A percentile compares a stretch with the other conserved stretches of the same genome.
Conservation (phyloP, 2,888 invertebrate species). For the Heliconius charithonia region DNA sequence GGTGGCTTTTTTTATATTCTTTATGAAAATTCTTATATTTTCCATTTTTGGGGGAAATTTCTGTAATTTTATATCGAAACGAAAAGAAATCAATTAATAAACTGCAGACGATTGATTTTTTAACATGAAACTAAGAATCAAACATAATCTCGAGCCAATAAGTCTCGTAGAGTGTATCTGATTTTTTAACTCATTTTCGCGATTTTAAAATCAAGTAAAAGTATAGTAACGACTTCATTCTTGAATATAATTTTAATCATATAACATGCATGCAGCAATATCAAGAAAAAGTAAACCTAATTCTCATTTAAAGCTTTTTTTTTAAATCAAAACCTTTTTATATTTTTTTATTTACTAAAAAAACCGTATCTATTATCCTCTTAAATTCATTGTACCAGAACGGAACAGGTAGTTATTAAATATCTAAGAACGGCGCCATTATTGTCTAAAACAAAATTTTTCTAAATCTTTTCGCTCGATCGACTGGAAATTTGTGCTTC, state of each 20-base stretch:
- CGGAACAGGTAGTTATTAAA: constrained; percentile 46
- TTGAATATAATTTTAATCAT: too few species aligned
- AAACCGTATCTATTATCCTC: constrained; percentile 37
- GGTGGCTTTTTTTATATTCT: neutral
- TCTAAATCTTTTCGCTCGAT: constrained; percentile 60
- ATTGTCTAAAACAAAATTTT: constrained; percentile 54
- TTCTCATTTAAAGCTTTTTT: too few species aligned
- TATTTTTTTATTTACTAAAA: neutral
- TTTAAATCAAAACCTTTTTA: neutral
- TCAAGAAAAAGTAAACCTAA: too few species aligned
- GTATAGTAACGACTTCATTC: too few species aligned
- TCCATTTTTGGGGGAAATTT: neutral
- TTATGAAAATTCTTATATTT: neutral
- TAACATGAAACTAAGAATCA: too few species aligned
- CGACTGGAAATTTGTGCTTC: constrained; percentile 63
- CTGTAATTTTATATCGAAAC: neutral
- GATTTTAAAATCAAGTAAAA: too few species aligned
- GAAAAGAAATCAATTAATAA: too few species aligned
- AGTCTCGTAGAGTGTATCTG: too few species aligned
- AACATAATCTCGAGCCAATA: too few species aligned
- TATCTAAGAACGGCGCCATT: constrained; percentile 50
- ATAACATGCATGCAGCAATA: too few species aligned
- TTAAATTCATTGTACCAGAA: constrained; percentile 29
- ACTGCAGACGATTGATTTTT: too few species aligned
- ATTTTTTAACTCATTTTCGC: neutral